Percentiles rank a stretch among this genome's conserved stretches.
Conservation (phyloP, 2,797 vertebrate genomes). For the Phylloscopus collybita region DNA sequence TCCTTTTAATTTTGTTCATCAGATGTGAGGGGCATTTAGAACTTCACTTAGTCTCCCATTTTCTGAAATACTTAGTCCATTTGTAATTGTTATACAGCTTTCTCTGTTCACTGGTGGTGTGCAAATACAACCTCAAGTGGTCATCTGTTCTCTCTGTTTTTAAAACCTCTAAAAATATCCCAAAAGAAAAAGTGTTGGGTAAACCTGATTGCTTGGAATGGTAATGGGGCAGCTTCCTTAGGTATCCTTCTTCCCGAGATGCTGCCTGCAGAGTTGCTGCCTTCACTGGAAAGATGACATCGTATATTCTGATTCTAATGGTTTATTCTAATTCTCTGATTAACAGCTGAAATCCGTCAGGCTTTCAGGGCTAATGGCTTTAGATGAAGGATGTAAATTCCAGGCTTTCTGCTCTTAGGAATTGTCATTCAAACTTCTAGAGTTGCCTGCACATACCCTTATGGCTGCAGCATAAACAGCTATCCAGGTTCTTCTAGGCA, state of each 20-base stretch:
- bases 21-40: neutral
- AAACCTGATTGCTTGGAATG: neutral
- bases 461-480: neutral
- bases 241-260: fast-evolving
- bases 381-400: neutral
- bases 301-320: neutral
- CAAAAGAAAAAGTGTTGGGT: neutral
- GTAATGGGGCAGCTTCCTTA: fast-evolving
- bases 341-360: neutral
- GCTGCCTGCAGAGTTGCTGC: neutral
- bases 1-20: neutral
- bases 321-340: neutral
- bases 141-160: neutral
- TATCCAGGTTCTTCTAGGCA: neutral
- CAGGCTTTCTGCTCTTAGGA: neutral
- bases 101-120: neutral
- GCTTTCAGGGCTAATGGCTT: neutral
- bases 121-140: neutral
- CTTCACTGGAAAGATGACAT: neutral
- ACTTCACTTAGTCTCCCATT: neutral
- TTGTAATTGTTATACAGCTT: neutral
- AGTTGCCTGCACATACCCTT: neutral
- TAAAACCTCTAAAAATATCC: neutral
- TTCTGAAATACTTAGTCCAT: neutral
- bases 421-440: neutral